Conservation (phyloP, 2,888 invertebrate species). For the Harpagoxenus sublaevis region DNA sequence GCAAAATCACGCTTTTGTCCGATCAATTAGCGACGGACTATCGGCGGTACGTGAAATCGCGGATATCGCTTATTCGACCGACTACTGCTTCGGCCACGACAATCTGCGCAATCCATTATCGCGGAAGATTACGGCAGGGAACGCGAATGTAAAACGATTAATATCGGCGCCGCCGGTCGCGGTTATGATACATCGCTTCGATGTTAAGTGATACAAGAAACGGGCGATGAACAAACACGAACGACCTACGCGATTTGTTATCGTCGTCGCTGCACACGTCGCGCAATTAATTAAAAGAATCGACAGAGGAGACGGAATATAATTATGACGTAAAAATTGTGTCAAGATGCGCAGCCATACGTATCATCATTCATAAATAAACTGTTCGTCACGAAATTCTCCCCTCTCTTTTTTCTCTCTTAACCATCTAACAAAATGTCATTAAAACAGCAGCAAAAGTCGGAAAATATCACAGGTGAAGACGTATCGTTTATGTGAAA, state of each 20-base stretch:
- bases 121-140: slow-evolving; percentile 31
- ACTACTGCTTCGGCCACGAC: slow-evolving; percentile 37
- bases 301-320: background rate
- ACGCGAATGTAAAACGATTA: slow-evolving; percentile 51
- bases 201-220: slow-evolving; percentile 32
- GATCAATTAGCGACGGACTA: slow-evolving; percentile 71
- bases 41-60: slow-evolving; percentile 18
- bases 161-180: slow-evolving; percentile 43
- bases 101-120: slow-evolving; percentile 42
- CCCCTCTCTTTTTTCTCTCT: background rate
- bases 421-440: background rate
- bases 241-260: background rate
- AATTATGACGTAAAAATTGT: slow-evolving; percentile 4
- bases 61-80: slow-evolving; percentile 56
- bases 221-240: background rate
- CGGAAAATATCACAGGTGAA: background rate
- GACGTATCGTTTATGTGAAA: background rate
- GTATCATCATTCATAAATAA: slow-evolving; percentile 4
- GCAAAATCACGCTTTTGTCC: slow-evolving; percentile 72
- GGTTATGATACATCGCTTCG: slow-evolving; percentile 29
- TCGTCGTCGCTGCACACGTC: background rate
- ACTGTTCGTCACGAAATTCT: background rate
- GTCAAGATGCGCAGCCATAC: background rate
- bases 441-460: slow-evolving; percentile 12
- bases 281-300: slow-evolving; percentile 23